Percentiles rank a stretch among this genome's conserved stretches.
Conservation (phyloP, 2,797 vertebrate species). For the Chaetodon trifasciatus region DNA sequence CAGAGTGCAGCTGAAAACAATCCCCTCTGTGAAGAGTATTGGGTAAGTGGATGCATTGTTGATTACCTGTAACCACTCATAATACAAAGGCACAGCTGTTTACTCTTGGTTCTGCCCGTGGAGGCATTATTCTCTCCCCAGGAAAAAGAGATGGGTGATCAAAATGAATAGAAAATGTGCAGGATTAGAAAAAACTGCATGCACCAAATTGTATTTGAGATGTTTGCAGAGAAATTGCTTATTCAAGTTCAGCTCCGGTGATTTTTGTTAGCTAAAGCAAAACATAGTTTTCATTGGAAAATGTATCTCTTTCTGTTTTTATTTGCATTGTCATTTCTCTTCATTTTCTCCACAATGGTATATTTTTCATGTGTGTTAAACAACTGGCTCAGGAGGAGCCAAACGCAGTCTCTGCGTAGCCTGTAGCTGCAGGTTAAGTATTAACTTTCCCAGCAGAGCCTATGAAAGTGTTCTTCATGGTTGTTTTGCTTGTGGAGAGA, state of each 20-base stretch:
- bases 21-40: constrained; percentile 81
- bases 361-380: constrained; percentile 48
- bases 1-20: constrained; percentile 82
- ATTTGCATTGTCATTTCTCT: constrained; percentile 55
- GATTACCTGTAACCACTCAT: constrained; percentile 85
- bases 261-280: constrained; percentile 32
- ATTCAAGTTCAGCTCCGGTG: constrained; percentile 37
- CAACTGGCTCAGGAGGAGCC: constrained; percentile 28
- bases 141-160: constrained; percentile 66
- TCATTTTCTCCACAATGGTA: constrained; percentile 26
- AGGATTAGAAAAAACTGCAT: constrained; percentile 41
- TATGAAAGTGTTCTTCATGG: constrained; percentile 68
- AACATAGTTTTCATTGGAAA: constrained; percentile 17
- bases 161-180: constrained; percentile 58
- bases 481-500: constrained; percentile 77
- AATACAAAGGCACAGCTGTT: constrained; percentile 86
- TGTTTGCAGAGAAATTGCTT: constrained; percentile 34
- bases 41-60: constrained; percentile 87
- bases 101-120: constrained; percentile 73
- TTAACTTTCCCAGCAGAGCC: constrained; percentile 67
- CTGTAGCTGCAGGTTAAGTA: constrained; percentile 67
- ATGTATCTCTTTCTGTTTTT: constrained; percentile 30
- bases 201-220: constrained; percentile 45
- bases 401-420: constrained; percentile 39
- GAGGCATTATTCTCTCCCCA: constrained; percentile 69